phyloP scores from a whole-genome alignment of 2,797 vertebrate species.

The Cryptoprocta ferox region DNA sequence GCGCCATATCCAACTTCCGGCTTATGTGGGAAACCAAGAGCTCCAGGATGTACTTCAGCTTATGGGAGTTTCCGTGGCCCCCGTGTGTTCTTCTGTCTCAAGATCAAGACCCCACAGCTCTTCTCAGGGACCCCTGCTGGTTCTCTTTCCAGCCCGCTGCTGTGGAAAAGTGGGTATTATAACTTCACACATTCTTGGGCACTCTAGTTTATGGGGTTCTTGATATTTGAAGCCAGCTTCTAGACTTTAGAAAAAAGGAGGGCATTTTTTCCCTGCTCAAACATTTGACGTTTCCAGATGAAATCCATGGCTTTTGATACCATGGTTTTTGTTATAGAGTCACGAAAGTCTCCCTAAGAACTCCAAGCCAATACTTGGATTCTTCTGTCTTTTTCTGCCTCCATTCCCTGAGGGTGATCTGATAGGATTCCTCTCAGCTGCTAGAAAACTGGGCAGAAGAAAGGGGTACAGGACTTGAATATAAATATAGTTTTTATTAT shows the following conservation, averaged over 20 bases:
- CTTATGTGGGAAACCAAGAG: background rate
- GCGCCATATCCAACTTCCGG: background rate
- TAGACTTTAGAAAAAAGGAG: background rate
- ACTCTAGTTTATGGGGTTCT: background rate
- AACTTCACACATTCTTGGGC: background rate
- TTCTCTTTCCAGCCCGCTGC: background rate
- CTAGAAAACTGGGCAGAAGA: background rate
- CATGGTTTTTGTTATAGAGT: background rate
- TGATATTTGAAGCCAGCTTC: background rate
- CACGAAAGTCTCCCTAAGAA: slow-evolving; percentile 1
- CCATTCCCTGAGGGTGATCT: background rate
- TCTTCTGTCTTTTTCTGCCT: background rate
- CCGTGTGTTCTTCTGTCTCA: background rate
- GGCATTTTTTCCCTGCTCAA: background rate
- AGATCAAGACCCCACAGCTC: background rate
- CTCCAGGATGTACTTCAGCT: background rate
- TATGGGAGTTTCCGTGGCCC: fast-evolving
- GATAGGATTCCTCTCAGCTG: background rate
- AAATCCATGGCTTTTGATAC: background rate
- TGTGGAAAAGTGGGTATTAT: background rate
- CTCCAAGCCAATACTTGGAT: slow-evolving; percentile 1
- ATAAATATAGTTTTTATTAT: slow-evolving; percentile 7
- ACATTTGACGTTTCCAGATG: slow-evolving; percentile 32
- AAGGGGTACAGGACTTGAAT: background rate
- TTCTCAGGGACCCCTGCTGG: background rate